A percentile compares a stretch with the other conserved stretches of the same genome.
Conservation (phyloP, 2,113 vertebrate species). For the Bettongia penicillata region DNA sequence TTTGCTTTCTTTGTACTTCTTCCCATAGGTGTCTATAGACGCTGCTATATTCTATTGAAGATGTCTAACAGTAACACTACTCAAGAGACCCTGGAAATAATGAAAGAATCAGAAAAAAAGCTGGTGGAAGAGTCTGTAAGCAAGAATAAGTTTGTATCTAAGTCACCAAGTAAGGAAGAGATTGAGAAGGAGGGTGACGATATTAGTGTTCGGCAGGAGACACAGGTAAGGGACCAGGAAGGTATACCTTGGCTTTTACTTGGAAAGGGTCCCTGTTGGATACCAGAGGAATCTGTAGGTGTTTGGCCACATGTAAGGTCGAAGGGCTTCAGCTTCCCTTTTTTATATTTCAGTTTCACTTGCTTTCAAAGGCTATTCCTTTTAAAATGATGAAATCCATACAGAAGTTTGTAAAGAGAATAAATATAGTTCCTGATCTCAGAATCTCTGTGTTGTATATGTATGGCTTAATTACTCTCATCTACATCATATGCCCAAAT, state of each 20-base stretch:
- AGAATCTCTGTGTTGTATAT: neutral
- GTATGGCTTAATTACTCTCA: neutral
- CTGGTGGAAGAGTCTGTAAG: constrained; percentile 88
- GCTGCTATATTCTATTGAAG: constrained; percentile 78
- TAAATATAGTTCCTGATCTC: neutral
- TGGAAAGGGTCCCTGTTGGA: neutral
- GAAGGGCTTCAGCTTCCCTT: constrained; percentile 5
- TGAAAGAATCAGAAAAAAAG: constrained; percentile 90
- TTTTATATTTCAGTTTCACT: constrained; percentile 31
- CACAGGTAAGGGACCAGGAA: constrained; percentile 82
- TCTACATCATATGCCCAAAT: neutral
- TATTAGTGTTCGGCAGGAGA: constrained; percentile 82
- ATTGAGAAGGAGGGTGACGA: constrained; percentile 86
- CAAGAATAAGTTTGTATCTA: constrained; percentile 86
- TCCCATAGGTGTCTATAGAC: constrained; percentile 80
- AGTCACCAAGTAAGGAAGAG: constrained; percentile 88
- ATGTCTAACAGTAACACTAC: constrained; percentile 89
- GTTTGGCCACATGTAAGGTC: neutral
- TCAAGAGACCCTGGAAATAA: constrained; percentile 89
- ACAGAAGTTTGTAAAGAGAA: constrained; percentile 16
- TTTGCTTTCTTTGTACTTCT: constrained; percentile 20
- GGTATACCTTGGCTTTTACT: neutral
- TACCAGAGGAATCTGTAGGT: neutral
- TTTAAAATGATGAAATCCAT: constrained; percentile 23
- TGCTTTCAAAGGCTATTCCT: constrained; percentile 27